These are phyloP conservation scores for Corvus hawaiiensis DNA, from an alignment of 2,113 vertebrate genomes.

Conservation along the genomic window DNA sequence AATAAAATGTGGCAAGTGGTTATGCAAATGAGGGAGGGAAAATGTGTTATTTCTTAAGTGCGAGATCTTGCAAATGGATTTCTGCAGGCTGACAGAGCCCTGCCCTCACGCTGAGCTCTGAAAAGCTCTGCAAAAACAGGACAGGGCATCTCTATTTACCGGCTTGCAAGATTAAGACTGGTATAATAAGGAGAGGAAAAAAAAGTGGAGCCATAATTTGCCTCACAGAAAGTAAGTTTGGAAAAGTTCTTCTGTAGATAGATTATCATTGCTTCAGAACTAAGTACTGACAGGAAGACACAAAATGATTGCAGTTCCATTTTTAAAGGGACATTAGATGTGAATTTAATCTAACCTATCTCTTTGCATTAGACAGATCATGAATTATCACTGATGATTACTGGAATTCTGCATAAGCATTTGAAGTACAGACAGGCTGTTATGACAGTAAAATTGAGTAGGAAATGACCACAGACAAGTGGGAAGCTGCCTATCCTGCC, in stretches of 20 bases:
- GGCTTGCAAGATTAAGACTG: not conserved
- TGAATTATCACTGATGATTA: conserved; percentile 7
- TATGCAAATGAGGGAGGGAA: not conserved
- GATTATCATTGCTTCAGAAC: not conserved
- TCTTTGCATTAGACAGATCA: not conserved
- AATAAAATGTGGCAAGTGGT: conserved; percentile 3
- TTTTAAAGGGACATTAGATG: not conserved
- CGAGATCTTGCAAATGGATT: not conserved
- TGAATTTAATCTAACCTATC: conserved; percentile 17
- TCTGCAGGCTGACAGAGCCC: not conserved
- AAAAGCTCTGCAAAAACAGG: not conserved
- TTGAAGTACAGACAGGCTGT: not conserved
- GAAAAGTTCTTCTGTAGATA: not conserved
- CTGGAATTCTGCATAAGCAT: not conserved
- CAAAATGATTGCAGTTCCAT: not conserved
- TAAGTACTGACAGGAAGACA: not conserved
- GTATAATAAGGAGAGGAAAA: not conserved
- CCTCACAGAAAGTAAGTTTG: not conserved
- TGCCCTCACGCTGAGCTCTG: not conserved
- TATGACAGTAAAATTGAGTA: conserved; percentile 2
- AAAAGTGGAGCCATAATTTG: not conserved
- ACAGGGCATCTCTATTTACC: fast-evolving
- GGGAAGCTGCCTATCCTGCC: not conserved
- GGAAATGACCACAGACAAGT: not conserved
- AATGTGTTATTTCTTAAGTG: conserved; percentile 20